Percentiles rank a stretch among this genome's conserved stretches.
Conservation (phyloP, 2,797 vertebrate species). For the Taenioides sp. region DNA sequence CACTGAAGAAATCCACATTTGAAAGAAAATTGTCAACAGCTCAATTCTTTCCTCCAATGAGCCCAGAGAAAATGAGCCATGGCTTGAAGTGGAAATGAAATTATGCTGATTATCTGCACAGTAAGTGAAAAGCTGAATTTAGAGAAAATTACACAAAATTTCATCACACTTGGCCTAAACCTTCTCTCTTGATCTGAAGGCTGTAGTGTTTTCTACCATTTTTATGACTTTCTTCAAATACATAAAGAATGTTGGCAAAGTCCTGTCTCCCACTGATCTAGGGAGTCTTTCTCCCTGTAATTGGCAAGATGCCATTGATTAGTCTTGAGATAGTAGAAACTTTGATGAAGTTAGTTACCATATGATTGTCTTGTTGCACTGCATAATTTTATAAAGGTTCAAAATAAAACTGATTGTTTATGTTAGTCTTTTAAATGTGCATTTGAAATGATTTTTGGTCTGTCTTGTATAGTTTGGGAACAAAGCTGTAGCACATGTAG, state of each 20-base stretch:
- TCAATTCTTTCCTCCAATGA: conserved; percentile 64
- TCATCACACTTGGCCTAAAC: conserved; percentile 37
- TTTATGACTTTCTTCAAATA: conserved; percentile 13
- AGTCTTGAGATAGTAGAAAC: neutral
- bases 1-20: conserved; percentile 76
- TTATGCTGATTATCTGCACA: conserved; percentile 69
- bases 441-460: neutral
- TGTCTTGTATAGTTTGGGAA: conserved; percentile 84
- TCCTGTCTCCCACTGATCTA: neutral
- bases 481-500: conserved; percentile 91
- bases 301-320: neutral
- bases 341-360: neutral
- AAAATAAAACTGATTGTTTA: neutral
- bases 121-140: conserved; percentile 54
- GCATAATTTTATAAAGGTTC: neutral
- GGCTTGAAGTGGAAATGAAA: conserved; percentile 69
- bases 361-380: neutral
- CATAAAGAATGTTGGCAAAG: neutral
- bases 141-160: conserved; percentile 46
- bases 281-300: neutral
- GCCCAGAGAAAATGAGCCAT: conserved; percentile 60
- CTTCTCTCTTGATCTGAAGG: conserved; percentile 13
- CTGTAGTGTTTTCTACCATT: conserved; percentile 4
- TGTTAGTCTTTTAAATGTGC: neutral
- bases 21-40: conserved; percentile 71